Base-by-base conservation (phyloP, 2,797 vertebrate genomes). In the Takifugu ocellatus region DNA sequence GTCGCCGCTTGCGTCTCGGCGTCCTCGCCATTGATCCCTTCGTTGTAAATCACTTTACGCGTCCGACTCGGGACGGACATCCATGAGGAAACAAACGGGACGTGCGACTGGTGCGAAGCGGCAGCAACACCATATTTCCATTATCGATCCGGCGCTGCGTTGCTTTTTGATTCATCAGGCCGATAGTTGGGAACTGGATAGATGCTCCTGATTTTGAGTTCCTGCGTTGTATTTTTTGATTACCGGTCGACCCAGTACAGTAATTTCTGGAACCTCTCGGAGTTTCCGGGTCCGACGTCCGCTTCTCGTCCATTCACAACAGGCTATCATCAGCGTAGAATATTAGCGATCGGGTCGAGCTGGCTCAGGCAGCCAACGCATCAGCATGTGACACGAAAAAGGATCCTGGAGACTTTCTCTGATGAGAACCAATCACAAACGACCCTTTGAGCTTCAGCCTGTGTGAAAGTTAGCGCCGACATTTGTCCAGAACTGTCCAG, bases 1-100 rank as follows among this genome's bases (percentile, higher is more conserved):
- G 59, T 50, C 61, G 48, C 59, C 53, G 36, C 68, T 66, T 74
- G 61, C 58, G 54, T 59, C 53, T 33, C 9, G 17, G 14, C 68
- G 33, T 59, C 44, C 52, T 50, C 15, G n/a, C 43, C 11, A 11
- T 5, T 51, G 25, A 33, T 53, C 39, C 24, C 24, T 21, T 45
- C 7, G 36, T 39, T 53, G 54, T 67, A 64, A 78, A 70, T 74
- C 54, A 60, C 59, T 51, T 42, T 4, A 14, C 43, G n/a, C 17
- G 44, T 54, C n/a, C 55, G 55, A 43, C 48, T 14, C 39, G 11
- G 29, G 25, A n/a, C 57, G 57, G 16, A 25, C 47, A 48, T 16
- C 12, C 5, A 6, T 27, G 36, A 56, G 21, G 24, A 6, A 49
- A 53, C 43, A 10, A 59, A 48, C 8, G 16, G n/a, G 31, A 25